Base-by-base conservation (phyloP, 1,140 invertebrate species). In the Tyrophagus putrescentiae region DNA sequence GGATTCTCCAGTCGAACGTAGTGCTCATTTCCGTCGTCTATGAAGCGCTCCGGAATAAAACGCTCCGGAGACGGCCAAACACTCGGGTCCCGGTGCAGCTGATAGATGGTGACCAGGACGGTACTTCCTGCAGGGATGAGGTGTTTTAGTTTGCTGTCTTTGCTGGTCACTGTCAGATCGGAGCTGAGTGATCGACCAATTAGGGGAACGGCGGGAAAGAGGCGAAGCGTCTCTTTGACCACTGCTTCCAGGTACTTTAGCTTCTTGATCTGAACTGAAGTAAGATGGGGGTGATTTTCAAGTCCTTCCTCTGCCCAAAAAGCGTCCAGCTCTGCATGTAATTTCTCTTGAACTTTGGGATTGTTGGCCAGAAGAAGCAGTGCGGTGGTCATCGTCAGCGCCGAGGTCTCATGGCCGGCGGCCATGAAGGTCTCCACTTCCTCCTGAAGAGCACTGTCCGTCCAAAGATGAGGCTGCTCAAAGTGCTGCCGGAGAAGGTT, bases 141-240 rank as follows among this genome's bases (percentile, higher is more conserved):
- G 3, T 64, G 34, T n/a, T n/a, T n/a, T n/a, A n/a, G n/a, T 42
- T 56, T 63, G 48, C 62, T 60, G 16, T 52, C 48, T 11, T 63
- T 57, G 7, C 53, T 42, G n/a, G 63, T 71, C n/a, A n/a, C n/a
- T n/a, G n/a, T n/a, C n/a, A n/a, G n/a, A 59, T 88, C 84, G 67
- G 84, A 75, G 54, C 80, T 80, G 1, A 85, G 66, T 11, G 67
- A 76, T 64, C 86, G 73, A 3, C 82, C 84, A 67, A 88, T 86
- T 21, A 82, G 71, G 1, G 86, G 85, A 52, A 90, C 85, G 62
- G 85, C 83, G 42, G 85, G 85, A 70, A 80, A 89, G 71, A 86
- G 70, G 61, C 76, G 82, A 63, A 90, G 90, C 0, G 84, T 78
- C 76, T 96, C 91, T 58, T 80, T 82, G 4, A 92, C 79, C 65